Base-by-base conservation (phyloP, 2,888 invertebrate species). In the Limenitis arthemis region DNA sequence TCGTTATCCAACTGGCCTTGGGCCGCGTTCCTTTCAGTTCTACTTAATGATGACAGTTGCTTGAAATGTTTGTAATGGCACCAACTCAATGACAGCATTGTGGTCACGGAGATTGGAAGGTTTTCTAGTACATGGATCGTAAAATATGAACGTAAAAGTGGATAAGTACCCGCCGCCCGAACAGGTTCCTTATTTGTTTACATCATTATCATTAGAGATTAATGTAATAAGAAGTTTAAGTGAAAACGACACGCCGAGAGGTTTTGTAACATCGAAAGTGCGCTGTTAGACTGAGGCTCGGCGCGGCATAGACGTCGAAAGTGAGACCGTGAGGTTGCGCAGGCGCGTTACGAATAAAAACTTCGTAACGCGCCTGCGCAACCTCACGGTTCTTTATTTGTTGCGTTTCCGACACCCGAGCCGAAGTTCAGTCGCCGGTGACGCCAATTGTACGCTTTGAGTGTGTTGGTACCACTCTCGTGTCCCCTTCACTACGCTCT, bases 271-370 rank as follows among this genome's bases (percentile, higher is more conserved):
- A 75, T 80, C 76, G 82, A 83, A 83, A 84, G 83, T 77, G 78
- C 70, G 68, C 70, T 70, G 75, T 72, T 65, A 70, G 72, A 70
- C 69, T 72, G 74, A 70, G 74, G 70, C 70, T 72, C 72, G 68
- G 67, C 68, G 54, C 62, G 57, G 58, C 55, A 75, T 71, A 77
- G 77, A 73, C 79, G 81, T 82, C 79, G 83, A 83, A 81, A 83
- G 84, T 81, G 75, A 81, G 77, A 77, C 79, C 77, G 82, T 77
- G 82, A 80, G 77, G 83, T 85, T 84, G 86, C 86, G 83, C 83
- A 83, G 80, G 66, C 80, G 75, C 72, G 73, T 82, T 81, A 81
- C 84, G 79, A 80, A n/a, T n/a, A n/a, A n/a, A n/a, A n/a, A n/a
- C n/a, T n/a, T n/a, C n/a, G n/a, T n/a, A n/a, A n/a, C n/a, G n/a